Percentiles rank a stretch among this genome's conserved stretches.
Conservation (phyloP, 2,113 vertebrate species). For the Calidris pygmaea region DNA sequence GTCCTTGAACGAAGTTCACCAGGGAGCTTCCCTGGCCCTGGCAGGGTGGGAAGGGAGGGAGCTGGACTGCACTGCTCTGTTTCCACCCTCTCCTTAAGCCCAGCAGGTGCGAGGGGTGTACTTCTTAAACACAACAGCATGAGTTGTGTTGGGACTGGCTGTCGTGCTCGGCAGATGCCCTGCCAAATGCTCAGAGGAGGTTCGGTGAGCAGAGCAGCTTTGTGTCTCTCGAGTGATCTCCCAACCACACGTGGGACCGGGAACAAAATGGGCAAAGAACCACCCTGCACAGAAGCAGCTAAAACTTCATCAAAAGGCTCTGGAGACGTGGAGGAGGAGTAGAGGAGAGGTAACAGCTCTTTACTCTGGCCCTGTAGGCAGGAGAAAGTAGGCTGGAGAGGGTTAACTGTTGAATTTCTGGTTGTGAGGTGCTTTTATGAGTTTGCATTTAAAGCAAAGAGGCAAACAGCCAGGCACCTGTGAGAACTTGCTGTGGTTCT, state of each 20-base stretch:
- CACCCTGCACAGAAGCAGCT: neutral
- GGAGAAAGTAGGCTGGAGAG: neutral
- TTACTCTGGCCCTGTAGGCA: neutral
- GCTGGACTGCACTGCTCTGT: neutral
- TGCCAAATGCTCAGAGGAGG: neutral
- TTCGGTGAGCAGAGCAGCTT: neutral
- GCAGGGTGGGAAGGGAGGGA: neutral
- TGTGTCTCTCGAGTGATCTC: neutral
- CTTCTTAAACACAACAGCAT: neutral
- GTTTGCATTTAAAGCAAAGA: rapidly evolving
- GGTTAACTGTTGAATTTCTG: neutral
- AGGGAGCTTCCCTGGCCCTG: neutral
- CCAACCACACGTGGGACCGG: rapidly evolving
- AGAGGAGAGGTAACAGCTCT: neutral
- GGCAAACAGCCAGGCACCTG: neutral
- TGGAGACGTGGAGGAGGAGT: neutral
- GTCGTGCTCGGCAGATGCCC: neutral
- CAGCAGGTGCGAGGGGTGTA: rapidly evolving
- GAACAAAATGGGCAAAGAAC: rapidly evolving
- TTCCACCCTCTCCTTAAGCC: neutral
- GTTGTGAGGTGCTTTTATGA: neutral
- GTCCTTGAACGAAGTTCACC: neutral
- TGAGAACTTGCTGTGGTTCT: neutral
- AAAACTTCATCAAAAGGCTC: neutral
- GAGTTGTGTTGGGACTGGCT: rapidly evolving